Evolutionary conservation across 2,888 invertebrate species (phyloP).

Genomic region (Lycia hirtaria): DNA sequence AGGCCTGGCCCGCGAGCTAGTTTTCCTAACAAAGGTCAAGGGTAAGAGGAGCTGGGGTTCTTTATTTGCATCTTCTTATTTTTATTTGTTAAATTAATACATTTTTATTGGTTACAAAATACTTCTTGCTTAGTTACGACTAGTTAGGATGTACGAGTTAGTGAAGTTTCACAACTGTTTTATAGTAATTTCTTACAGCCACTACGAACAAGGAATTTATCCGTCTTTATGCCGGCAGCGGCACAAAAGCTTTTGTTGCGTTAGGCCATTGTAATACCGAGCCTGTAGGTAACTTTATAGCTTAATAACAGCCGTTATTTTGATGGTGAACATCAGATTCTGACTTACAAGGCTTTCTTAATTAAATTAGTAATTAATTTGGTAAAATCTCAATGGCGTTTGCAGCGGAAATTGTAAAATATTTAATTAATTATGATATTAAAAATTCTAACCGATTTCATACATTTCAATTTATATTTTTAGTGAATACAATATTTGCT

Average conservation of each 20-base stretch:
- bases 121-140: too few relatives aligned
- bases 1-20: too few relatives aligned
- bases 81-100: too few relatives aligned
- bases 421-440: not conserved
- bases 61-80: too few relatives aligned
- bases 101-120: too few relatives aligned
- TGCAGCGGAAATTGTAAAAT: not conserved
- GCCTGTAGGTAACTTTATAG: constrained; percentile 33
- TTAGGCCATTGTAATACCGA: constrained; percentile 37
- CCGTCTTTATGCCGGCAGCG: constrained; percentile 37
- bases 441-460: not conserved
- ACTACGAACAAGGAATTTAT: constrained; percentile 34
- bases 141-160: too few relatives aligned
- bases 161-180: constrained; percentile 10
- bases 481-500: too few relatives aligned
- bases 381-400: constrained; percentile 1
- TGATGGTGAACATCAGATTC: constrained; percentile 8
- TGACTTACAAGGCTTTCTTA: constrained; percentile 18
- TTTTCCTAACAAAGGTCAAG: too few relatives aligned
- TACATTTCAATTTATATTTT: not conserved
- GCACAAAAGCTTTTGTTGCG: constrained; percentile 47
- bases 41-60: too few relatives aligned
- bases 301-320: constrained; percentile 23
- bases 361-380: constrained; percentile 25
- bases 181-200: not conserved